A percentile compares a stretch with the other conserved stretches of the same genome.
These are phyloP conservation scores for Microcebus murinus DNA, from an alignment of 2,113 vertebrate genomes.

Conservation along the genomic window DNA sequence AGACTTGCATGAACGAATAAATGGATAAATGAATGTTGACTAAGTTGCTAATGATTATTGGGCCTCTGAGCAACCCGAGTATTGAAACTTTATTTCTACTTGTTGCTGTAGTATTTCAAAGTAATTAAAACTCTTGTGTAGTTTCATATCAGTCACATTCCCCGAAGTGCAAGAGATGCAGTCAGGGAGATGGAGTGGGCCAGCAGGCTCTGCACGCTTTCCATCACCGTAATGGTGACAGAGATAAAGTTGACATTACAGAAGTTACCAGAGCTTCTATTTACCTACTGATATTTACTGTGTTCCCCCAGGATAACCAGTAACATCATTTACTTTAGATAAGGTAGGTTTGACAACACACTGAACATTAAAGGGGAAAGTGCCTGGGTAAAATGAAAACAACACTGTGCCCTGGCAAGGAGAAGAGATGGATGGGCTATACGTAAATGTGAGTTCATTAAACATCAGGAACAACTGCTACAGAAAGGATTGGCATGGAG, in stretches of 20 bases:
- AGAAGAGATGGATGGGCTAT: slow-evolving; percentile 26
- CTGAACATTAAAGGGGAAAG: slow-evolving; percentile 66
- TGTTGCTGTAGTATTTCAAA: slow-evolving; percentile 32
- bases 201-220: neutral
- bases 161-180: neutral
- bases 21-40: neutral
- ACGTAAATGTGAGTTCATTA: slow-evolving; percentile 34
- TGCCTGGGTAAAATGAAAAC: slow-evolving; percentile 49
- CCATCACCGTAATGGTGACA: slow-evolving; percentile 65
- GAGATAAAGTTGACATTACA: slow-evolving; percentile 56
- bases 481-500: too few species aligned
- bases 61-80: neutral
- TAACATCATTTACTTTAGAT: slow-evolving; percentile 70
- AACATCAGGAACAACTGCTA: neutral
- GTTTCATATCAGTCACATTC: neutral
- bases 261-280: slow-evolving; percentile 58
- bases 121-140: slow-evolving; percentile 54
- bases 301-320: slow-evolving; percentile 48
- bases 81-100: slow-evolving; percentile 33
- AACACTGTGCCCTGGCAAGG: neutral
- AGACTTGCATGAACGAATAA: neutral
- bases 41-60: neutral
- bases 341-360: slow-evolving; percentile 57
- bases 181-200: neutral
- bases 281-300: slow-evolving; percentile 69